phyloP scores from a whole-genome alignment of 2,113 vertebrate species.

The Pelvicachromis taeniatus region DNA sequence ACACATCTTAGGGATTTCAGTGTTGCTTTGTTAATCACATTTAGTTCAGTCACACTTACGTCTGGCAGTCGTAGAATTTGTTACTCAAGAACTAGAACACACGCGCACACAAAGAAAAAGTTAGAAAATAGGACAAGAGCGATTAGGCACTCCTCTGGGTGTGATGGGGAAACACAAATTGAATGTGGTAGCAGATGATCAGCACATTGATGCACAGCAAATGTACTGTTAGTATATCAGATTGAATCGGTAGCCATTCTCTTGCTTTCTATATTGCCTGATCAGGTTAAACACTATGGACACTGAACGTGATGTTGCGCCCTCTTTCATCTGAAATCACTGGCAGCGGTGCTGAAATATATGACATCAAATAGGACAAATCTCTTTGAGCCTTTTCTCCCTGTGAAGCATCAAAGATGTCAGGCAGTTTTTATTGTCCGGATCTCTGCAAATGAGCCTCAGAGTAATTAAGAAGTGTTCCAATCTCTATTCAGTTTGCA shows the following conservation, averaged over 20 bases:
- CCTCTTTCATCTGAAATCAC: background rate
- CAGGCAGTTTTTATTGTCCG: slow-evolving; percentile 34
- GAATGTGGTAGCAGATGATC: background rate
- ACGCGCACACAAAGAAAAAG: background rate
- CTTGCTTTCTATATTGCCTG: background rate
- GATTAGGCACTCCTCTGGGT: background rate
- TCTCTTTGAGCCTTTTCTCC: slow-evolving; percentile 7
- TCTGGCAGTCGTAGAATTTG: background rate
- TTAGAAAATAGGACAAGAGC: background rate
- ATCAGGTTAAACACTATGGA: background rate
- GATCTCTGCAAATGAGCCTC: slow-evolving; percentile 49
- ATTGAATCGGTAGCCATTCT: background rate
- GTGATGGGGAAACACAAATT: background rate
- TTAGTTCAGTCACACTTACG: background rate
- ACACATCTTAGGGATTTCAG: background rate
- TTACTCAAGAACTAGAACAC: background rate
- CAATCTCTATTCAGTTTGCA: slow-evolving; percentile 62
- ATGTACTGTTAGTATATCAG: background rate
- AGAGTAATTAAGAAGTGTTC: slow-evolving; percentile 54
- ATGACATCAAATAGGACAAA: slow-evolving; percentile 27
- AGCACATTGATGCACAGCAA: background rate
- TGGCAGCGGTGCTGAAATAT: background rate
- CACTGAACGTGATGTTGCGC: background rate
- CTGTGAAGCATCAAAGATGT: slow-evolving; percentile 4
- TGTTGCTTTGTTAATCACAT: background rate